Evolutionary conservation across 2,113 vertebrate species (phyloP).

Genomic region (Petrocephalus microphthalmus): DNA sequence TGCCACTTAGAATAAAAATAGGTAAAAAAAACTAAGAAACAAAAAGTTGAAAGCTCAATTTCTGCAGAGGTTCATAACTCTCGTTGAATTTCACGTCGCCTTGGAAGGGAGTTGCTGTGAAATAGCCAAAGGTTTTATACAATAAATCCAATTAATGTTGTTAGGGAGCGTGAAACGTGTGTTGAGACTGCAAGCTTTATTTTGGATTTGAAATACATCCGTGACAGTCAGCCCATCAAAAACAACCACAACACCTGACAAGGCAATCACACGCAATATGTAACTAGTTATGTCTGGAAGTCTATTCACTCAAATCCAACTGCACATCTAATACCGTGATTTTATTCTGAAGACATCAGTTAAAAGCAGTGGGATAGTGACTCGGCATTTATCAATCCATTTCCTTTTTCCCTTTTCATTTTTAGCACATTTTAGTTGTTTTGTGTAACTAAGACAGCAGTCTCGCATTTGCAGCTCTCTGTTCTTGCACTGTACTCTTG

Average conservation of each 20-base stretch:
- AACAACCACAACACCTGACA: not conserved
- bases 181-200: not conserved
- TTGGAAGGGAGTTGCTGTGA: not conserved
- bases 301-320: not conserved
- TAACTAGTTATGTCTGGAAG: not conserved
- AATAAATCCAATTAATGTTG: not conserved
- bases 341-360: not conserved
- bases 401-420: not conserved
- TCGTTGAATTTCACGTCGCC: not conserved
- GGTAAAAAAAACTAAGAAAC: not conserved
- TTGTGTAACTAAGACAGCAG: not conserved
- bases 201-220: not conserved
- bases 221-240: not conserved
- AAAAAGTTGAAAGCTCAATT: not conserved
- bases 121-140: not conserved
- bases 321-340: not conserved
- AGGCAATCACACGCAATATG: not conserved
- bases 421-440: not conserved
- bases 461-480: not conserved
- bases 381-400: not conserved
- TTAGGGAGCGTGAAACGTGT: not conserved
- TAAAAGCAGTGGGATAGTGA: not conserved
- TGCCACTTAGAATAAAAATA: slow-evolving; percentile 2
- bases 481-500: not conserved
- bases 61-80: not conserved